Conservation (phyloP, 2,888 invertebrate genomes). For the Serrognathus titanus region DNA sequence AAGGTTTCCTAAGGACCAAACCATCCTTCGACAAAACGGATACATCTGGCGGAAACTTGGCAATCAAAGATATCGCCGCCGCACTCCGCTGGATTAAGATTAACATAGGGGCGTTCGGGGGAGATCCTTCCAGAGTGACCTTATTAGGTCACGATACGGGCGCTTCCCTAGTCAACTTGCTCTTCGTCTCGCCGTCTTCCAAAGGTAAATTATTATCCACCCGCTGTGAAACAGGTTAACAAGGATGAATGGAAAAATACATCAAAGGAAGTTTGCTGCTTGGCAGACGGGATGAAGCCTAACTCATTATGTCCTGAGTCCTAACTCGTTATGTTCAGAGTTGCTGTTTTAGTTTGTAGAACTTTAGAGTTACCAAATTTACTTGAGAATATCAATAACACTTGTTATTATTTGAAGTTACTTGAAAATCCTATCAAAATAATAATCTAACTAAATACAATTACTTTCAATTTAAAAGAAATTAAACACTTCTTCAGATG, state of each 20-base stretch:
- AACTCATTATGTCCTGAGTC: neutral
- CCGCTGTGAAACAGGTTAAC: neutral
- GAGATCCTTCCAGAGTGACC: slow-evolving; percentile 77
- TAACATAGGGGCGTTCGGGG: slow-evolving; percentile 86
- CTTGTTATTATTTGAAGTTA: too few relatives aligned
- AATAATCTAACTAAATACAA: too few relatives aligned
- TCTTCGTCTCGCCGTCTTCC: slow-evolving; percentile 76
- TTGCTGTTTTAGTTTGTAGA: too few relatives aligned
- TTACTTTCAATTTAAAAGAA: too few relatives aligned
- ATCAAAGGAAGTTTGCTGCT: neutral
- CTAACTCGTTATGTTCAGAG: neutral
- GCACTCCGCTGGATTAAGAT: slow-evolving; percentile 81
- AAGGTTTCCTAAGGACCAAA: slow-evolving; percentile 59
- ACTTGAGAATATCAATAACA: too few relatives aligned
- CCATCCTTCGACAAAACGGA: slow-evolving; percentile 39
- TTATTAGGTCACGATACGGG: slow-evolving; percentile 84
- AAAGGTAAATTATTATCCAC: slow-evolving; percentile 54
- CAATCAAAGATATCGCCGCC: slow-evolving; percentile 77
- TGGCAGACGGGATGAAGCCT: neutral
- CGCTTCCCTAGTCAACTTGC: slow-evolving; percentile 78
- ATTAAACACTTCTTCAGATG: too few relatives aligned
- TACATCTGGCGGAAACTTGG: slow-evolving; percentile 63
- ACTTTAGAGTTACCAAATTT: too few relatives aligned
- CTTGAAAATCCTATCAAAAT: too few relatives aligned
- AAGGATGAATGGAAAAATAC: neutral